These are phyloP conservation scores for Cephus spinipes DNA, from an alignment of 2,888 invertebrate species.

Conservation along the genomic window DNA sequence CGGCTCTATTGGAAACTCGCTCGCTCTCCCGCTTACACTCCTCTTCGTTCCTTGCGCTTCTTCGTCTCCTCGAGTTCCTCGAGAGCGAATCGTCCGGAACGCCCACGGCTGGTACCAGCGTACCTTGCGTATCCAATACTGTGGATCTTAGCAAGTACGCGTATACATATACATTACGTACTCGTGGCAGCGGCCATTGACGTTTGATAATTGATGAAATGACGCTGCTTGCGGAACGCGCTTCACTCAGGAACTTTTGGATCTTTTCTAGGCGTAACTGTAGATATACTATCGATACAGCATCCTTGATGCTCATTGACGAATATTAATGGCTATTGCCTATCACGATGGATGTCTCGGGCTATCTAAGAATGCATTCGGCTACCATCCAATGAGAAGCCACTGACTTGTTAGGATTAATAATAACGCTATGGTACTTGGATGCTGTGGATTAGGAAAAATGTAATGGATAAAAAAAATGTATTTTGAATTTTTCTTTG, in stretches of 20 bases:
- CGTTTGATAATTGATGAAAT: slow-evolving; percentile 47
- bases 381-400: not conserved
- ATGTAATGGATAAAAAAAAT: not conserved
- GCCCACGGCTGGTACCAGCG: slow-evolving; percentile 27
- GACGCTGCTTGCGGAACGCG: slow-evolving; percentile 30
- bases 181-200: slow-evolving; percentile 22
- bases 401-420: not conserved
- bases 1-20: slow-evolving; percentile 28
- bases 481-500: too few species aligned
- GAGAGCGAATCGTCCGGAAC: slow-evolving; percentile 30
- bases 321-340: slow-evolving; percentile 29
- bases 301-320: slow-evolving; percentile 11
- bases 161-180: slow-evolving; percentile 12
- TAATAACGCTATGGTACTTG: not conserved
- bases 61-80: not conserved
- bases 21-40: slow-evolving; percentile 24
- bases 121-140: slow-evolving; percentile 20
- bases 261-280: not conserved
- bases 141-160: slow-evolving; percentile 9
- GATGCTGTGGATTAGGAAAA: not conserved
- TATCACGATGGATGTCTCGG: slow-evolving; percentile 25
- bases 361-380: not conserved
- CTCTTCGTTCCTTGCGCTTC: slow-evolving; percentile 12
- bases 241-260: not conserved
- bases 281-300: not conserved